Evolutionary conservation across 2,888 invertebrate genomes (phyloP).

Genomic region (Hemicrepidius hirtus): DNA sequence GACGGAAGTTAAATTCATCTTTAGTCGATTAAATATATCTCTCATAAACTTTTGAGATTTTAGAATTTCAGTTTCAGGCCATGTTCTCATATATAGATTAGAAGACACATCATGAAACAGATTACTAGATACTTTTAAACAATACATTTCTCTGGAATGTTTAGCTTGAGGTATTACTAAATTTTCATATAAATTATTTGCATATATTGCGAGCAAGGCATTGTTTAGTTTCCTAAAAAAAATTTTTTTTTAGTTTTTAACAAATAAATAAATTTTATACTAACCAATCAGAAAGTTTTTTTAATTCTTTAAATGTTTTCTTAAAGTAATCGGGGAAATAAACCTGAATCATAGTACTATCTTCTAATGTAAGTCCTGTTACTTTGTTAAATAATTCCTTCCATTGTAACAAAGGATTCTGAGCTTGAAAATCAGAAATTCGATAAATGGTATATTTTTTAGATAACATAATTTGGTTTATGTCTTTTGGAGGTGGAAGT

Average conservation of each 20-base stretch:
- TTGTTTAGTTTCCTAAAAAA: conserved; percentile 57
- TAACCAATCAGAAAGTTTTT: conserved; percentile 26
- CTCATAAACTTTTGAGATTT: conserved; percentile 42
- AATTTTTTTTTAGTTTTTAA: background rate
- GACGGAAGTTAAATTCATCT: conserved; percentile 42
- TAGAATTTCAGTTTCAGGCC: conserved; percentile 31
- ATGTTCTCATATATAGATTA: conserved; percentile 52
- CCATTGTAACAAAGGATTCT: conserved; percentile 59
- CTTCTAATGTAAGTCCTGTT: conserved; percentile 50
- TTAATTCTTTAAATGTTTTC: conserved; percentile 40
- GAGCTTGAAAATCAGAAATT: conserved; percentile 55
- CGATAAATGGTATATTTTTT: conserved; percentile 49
- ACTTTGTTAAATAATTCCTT: conserved; percentile 56
- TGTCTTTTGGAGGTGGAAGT: conserved; percentile 47
- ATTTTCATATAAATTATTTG: conserved; percentile 60
- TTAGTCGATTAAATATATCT: conserved; percentile 54
- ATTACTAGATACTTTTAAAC: conserved; percentile 55
- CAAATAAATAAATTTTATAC: background rate
- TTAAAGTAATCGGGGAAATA: conserved; percentile 58
- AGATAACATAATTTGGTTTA: conserved; percentile 43
- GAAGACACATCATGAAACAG: conserved; percentile 59
- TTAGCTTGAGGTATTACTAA: conserved; percentile 57
- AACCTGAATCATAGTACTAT: conserved; percentile 55
- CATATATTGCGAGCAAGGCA: conserved; percentile 60
- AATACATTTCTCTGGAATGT: conserved; percentile 55